A percentile compares a stretch with the other conserved stretches of the same genome.
Evolutionary conservation across 1,140 invertebrate genomes (phyloP).

Genomic region (Dolichoris vasculosae): DNA sequence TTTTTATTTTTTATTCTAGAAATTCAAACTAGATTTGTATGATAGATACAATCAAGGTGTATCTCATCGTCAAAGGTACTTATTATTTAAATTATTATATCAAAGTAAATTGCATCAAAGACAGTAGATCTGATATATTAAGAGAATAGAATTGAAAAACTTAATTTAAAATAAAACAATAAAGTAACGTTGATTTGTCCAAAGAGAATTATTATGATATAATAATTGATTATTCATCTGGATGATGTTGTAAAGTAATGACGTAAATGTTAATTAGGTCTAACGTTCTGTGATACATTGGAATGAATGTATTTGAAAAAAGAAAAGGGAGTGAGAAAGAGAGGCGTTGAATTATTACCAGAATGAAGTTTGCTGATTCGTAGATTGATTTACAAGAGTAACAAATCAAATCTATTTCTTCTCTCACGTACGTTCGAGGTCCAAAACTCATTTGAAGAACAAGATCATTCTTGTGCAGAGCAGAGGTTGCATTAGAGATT

Average conservation of each 20-base stretch:
- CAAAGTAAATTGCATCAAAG: background rate
- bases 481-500: background rate
- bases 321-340: background rate
- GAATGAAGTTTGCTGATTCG: slow-evolving; percentile 38
- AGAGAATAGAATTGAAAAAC: no score
- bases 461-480: slow-evolving; percentile 18
- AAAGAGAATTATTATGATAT: background rate
- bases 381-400: slow-evolving; percentile 22
- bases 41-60: no score
- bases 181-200: background rate
- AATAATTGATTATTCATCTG: background rate
- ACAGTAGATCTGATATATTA: background rate
- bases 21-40: background rate
- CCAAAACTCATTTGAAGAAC: background rate
- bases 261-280: no score
- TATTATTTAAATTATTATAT: background rate
- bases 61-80: background rate
- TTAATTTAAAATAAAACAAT: background rate
- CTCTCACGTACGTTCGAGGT: background rate
- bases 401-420: slow-evolving; percentile 45
- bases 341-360: slow-evolving; percentile 33
- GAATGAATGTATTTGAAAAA: background rate
- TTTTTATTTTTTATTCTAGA: no score
- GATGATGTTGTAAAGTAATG: no score
- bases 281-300: no score